A percentile compares a stretch with the other conserved stretches of the same genome.
phyloP scores from a whole-genome alignment of 2,797 vertebrate genomes.

The Premnoplex brunnescens region DNA sequence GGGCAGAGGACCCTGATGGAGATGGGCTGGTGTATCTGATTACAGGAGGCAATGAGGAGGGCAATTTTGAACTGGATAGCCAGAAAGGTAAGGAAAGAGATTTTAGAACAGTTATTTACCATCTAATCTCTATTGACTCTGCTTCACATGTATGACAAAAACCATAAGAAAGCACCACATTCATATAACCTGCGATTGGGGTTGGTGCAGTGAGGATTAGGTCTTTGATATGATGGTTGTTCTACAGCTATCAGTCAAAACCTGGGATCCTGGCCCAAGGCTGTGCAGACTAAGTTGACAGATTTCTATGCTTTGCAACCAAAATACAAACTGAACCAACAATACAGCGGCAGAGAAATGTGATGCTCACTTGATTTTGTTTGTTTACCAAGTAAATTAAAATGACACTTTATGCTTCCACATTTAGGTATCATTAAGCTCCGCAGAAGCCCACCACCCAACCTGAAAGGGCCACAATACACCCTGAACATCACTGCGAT shows the following conservation, averaged over 20 bases:
- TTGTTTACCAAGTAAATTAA: neutral
- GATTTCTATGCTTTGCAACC: neutral
- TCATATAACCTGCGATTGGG: neutral
- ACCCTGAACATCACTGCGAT: conserved; percentile 86
- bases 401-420: neutral
- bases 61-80: conserved; percentile 89
- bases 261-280: neutral
- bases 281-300: neutral
- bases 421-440: conserved; percentile 87
- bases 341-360: neutral
- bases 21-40: conserved; percentile 86
- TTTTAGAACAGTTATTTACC: neutral
- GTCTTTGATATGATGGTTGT: neutral
- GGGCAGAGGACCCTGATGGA: conserved; percentile 89
- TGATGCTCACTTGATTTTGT: neutral
- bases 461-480: conserved; percentile 81
- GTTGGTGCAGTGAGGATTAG: neutral
- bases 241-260: neutral
- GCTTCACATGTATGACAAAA: neutral
- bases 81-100: conserved; percentile 82
- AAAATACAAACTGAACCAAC: neutral
- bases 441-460: conserved; percentile 81
- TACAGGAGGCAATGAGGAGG: conserved; percentile 88
- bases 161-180: neutral
- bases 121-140: neutral